phyloP scores from a whole-genome alignment of 2,888 invertebrate genomes.

The Cetonia aurata region DNA sequence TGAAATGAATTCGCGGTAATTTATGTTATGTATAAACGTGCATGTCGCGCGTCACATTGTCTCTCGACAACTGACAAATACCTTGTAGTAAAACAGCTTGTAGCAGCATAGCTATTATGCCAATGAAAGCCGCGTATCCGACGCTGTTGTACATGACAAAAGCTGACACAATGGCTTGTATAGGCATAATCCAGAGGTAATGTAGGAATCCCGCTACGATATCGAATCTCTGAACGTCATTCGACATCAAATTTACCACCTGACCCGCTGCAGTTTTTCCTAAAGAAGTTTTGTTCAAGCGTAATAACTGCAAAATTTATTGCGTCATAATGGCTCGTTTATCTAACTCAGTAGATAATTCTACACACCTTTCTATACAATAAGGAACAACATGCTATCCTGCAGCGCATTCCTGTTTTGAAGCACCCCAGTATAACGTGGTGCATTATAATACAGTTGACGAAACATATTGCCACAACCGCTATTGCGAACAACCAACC shows the following conservation, averaged over 20 bases:
- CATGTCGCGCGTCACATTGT: constrained; percentile 4
- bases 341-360: constrained; percentile 49
- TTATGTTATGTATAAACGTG: constrained; percentile 3
- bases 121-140: constrained; percentile 72
- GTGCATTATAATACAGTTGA: constrained; percentile 75
- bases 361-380: constrained; percentile 79
- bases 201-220: constrained; percentile 77
- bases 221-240: constrained; percentile 88
- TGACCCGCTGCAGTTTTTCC: constrained; percentile 87
- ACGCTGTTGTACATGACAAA: constrained; percentile 71
- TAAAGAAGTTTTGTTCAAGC: constrained; percentile 77
- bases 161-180: constrained; percentile 77
- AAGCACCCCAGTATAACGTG: constrained; percentile 71
- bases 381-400: constrained; percentile 84
- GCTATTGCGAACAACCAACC: constrained; percentile 78
- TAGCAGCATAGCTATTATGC: constrained; percentile 71
- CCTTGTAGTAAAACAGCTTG: constrained; percentile 70
- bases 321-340: neutral
- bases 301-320: constrained; percentile 60
- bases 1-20: neutral
- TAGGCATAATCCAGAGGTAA: constrained; percentile 85
- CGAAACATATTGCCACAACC: constrained; percentile 72
- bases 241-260: constrained; percentile 86
- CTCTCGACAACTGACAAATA: constrained; percentile 50
- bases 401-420: constrained; percentile 81